Conservation (phyloP, 2,113 vertebrate species). For the Urocynchramus pylzowi region DNA sequence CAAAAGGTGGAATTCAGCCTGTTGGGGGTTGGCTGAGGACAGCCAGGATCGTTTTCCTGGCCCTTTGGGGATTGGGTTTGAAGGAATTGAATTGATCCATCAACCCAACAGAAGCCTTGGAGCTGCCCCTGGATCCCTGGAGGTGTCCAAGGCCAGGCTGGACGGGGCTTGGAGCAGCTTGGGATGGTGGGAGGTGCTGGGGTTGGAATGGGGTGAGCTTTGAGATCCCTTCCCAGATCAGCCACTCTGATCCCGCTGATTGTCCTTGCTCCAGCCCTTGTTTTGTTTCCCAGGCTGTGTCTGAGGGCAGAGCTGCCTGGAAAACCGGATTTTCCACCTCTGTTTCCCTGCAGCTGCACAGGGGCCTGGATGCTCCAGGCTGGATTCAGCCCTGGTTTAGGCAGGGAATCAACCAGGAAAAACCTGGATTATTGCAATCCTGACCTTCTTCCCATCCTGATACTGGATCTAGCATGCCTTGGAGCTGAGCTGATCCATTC, state of each 20-base stretch:
- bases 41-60: background rate
- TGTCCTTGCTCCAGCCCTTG: background rate
- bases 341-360: background rate
- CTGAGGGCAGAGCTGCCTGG: background rate
- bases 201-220: background rate
- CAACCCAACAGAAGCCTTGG: background rate
- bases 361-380: background rate
- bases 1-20: background rate
- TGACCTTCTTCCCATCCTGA: background rate
- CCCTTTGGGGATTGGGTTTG: background rate
- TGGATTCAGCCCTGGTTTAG: background rate
- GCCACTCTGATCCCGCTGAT: background rate
- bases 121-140: background rate
- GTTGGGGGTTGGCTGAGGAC: background rate
- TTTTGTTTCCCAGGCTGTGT: background rate
- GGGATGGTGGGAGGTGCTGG: accelerated
- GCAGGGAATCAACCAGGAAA: background rate
- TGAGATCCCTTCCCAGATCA: background rate
- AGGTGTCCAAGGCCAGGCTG: accelerated
- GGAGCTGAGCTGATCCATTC: background rate
- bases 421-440: background rate
- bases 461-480: accelerated
- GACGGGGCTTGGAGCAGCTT: accelerated
- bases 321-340: background rate
- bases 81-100: accelerated